Evolutionary conservation across 2,113 vertebrate species (phyloP).

Genomic region (Donacobius atricapilla): DNA sequence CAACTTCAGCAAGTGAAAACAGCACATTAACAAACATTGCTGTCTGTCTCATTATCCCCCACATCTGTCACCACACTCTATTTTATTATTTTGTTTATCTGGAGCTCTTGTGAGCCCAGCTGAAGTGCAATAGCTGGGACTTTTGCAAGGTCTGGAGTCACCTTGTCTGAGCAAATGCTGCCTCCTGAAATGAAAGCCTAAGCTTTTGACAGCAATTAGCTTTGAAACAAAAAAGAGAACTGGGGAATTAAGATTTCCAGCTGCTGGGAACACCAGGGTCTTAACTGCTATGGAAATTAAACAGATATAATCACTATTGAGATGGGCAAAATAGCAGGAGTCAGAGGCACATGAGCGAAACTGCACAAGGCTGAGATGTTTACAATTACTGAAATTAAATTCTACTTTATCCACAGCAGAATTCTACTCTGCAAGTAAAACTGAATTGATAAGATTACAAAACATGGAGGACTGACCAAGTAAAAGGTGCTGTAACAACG

Average conservation of each 20-base stretch:
- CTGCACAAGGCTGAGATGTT: background rate
- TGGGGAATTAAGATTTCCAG: background rate
- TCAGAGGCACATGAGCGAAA: background rate
- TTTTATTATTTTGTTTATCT: constrained; percentile 51
- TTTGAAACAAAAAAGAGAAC: background rate
- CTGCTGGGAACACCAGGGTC: background rate
- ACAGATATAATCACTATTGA: background rate
- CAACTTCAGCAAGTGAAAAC: background rate
- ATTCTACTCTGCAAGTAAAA: background rate
- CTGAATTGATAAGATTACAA: background rate
- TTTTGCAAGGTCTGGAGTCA: constrained; percentile 13
- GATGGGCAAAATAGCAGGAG: background rate
- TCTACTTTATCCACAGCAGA: background rate
- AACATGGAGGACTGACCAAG: background rate
- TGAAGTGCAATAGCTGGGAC: background rate
- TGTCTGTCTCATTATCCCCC: background rate
- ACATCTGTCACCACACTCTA: background rate
- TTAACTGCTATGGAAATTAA: constrained; percentile 30
- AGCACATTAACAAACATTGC: background rate
- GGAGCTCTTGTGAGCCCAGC: background rate
- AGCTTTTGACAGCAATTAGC: constrained; percentile 26
- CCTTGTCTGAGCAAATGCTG: background rate
- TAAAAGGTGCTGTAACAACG: background rate
- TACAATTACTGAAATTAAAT: background rate
- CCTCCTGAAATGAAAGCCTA: background rate